Percentiles rank a stretch among this genome's conserved stretches.
phyloP scores from a whole-genome alignment of 2,113 vertebrate genomes.

The Hypanus sabinus region DNA sequence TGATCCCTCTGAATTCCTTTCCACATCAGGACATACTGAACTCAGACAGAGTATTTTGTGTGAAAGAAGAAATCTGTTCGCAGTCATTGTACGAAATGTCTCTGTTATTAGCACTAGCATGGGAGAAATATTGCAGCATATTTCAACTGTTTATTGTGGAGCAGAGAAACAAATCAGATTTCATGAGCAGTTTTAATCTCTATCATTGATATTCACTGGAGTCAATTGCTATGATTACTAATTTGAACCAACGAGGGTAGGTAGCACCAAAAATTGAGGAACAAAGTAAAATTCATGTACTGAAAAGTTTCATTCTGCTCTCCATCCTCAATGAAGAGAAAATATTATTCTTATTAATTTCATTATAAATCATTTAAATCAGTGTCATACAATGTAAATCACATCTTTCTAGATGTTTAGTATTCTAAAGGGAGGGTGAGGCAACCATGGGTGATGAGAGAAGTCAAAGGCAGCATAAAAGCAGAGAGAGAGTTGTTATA shows the following conservation, averaged over 20 bases:
- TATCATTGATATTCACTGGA: background rate
- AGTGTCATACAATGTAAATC: no score
- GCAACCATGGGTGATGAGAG: no score
- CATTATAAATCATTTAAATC: no score
- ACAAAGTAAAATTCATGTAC: background rate
- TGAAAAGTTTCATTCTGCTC: background rate
- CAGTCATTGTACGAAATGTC: background rate
- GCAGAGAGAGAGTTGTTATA: no score
- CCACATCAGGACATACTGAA: background rate
- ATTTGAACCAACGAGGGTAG: slow-evolving; percentile 12
- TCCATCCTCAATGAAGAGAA: background rate
- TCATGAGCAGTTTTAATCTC: background rate
- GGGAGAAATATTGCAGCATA: background rate
- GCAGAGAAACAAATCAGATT: background rate
- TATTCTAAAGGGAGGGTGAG: no score
- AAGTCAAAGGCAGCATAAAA: no score
- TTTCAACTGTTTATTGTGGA: background rate
- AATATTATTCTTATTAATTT: background rate
- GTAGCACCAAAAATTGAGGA: slow-evolving; percentile 2
- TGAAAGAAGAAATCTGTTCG: background rate
- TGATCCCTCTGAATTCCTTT: background rate
- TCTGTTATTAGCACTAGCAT: background rate
- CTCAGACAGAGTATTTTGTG: background rate
- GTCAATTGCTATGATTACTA: background rate
- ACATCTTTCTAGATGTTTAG: no score